Evolutionary conservation across 1,140 invertebrate species (phyloP).

Genomic region (Coenobita brevimanus): DNA sequence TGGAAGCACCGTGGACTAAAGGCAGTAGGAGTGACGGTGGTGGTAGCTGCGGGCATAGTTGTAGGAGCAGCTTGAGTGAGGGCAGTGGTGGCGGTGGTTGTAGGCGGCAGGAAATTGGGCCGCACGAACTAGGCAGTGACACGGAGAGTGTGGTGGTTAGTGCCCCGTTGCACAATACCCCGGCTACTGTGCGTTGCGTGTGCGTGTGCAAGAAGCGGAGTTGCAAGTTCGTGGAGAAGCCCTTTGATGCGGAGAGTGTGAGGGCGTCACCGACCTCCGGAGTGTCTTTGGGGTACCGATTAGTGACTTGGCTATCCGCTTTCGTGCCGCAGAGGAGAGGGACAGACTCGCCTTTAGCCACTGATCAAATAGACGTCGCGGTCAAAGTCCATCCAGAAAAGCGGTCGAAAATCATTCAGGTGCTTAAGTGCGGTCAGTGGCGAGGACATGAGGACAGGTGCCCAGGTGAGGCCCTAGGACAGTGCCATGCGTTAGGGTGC

Average conservation of each 20-base stretch:
- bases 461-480: background rate
- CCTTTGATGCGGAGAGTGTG: slow-evolving; percentile 43
- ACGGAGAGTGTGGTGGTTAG: slow-evolving; percentile 54
- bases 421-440: slow-evolving; percentile 21
- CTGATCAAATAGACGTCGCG: slow-evolving; percentile 44
- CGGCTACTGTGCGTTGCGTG: slow-evolving; percentile 50
- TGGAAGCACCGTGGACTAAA: slow-evolving; percentile 52
- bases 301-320: slow-evolving; percentile 31
- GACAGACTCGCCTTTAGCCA: slow-evolving; percentile 2
- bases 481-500: background rate
- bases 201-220: slow-evolving; percentile 67
- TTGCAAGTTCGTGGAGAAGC: slow-evolving; percentile 63
- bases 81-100: background rate
- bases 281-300: slow-evolving; percentile 32
- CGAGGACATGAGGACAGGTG: background rate
- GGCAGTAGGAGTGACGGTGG: slow-evolving; percentile 27
- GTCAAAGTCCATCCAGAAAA: slow-evolving; percentile 49
- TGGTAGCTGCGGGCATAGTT: background rate
- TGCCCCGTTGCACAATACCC: slow-evolving; percentile 45
- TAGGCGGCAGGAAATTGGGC: background rate
- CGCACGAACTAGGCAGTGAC: slow-evolving; percentile 45
- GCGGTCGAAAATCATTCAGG: slow-evolving; percentile 37
- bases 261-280: slow-evolving; percentile 16
- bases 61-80: background rate
- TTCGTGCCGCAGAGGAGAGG: slow-evolving; percentile 32